Evolutionary conservation across 2,113 vertebrate species (phyloP), one percentile per base, ranked within the genome.

Genomic region (Illadopsis cleaveri): DNA sequence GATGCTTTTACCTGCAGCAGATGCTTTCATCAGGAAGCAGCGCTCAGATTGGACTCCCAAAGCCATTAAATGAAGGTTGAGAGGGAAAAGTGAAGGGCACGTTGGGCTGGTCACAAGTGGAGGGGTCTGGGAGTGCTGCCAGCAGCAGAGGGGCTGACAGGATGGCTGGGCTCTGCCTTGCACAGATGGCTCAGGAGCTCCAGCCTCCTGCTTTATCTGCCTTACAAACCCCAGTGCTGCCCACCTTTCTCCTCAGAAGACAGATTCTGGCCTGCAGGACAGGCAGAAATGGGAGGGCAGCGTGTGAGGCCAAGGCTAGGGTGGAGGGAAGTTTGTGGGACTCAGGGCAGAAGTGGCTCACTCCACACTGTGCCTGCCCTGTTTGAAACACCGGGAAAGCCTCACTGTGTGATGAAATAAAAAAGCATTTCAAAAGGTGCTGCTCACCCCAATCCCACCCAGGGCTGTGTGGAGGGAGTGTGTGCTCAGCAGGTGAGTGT

Each of bases 61-160:
- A 80, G 1, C 0, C 64, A 73, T 89, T 42, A 84, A 73, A 48
- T 86, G 84, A 92, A 90, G 83, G 71, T n/a, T 47, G 76, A 83
- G 83, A 94, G 64, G 51, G 25, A 61, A 24, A 66, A 86, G 77
- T 54, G 76, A 91, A 83, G 83, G 80, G 68, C 68, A 45, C 9
- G 18, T 56, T 82, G 78, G 78, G 42, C 70, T 82, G 76, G 45
- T 86, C 76, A 89, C 71, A 72, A 73, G 64, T 20, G 60, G 89
- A 94, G 61, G n/a, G 89, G 24, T 57, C 72, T 93, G 89, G 86
- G 93, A 93, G 77, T 38, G 69, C 68, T 96, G 96, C 94, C 86
- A 95, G 94, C 80, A 91, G 83, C 82, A 73, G 68, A 89, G 91
- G 71, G 79, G 82, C 66, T 92, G 48, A 11, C 38, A 50, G 48